phyloP scores from a whole-genome alignment of 2,888 invertebrate species.

The Mythimna ferrago region DNA sequence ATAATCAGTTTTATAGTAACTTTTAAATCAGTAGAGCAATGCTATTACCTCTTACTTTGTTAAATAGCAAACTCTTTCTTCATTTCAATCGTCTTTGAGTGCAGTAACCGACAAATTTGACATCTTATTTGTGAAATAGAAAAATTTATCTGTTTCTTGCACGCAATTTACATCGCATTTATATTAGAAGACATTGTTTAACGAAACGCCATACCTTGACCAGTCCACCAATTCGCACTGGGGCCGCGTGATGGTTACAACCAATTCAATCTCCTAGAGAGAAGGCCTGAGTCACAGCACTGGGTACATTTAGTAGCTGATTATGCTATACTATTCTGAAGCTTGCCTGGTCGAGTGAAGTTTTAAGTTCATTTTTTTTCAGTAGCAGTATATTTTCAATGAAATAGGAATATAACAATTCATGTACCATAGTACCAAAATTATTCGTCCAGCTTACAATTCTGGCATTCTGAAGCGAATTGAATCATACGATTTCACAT shows the following conservation, averaged over 20 bases:
- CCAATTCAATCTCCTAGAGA: too few relatives aligned
- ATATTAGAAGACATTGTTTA: too few relatives aligned
- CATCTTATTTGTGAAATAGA: not conserved
- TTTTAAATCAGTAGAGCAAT: not conserved
- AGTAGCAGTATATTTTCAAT: not conserved
- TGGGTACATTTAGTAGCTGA: too few relatives aligned
- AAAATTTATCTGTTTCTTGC: not conserved
- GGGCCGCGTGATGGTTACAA: too few relatives aligned
- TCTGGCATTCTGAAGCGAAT: constrained; percentile 18
- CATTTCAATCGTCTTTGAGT: not conserved
- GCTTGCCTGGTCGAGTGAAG: too few relatives aligned
- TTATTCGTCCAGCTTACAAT: not conserved
- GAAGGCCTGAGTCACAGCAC: too few relatives aligned
- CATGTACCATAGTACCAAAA: accelerated
- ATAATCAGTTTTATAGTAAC: not conserved
- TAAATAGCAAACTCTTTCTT: not conserved
- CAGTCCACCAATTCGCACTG: too few relatives aligned
- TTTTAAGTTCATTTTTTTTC: not conserved
- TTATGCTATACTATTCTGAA: too few relatives aligned
- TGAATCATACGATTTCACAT: constrained; percentile 30
- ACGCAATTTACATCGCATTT: not conserved
- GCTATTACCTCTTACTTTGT: not conserved
- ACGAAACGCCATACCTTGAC: too few relatives aligned
- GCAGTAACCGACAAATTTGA: not conserved
- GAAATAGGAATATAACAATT: not conserved